Conservation (phyloP, 2,888 invertebrate genomes). For the Chironomus tentans region DNA sequence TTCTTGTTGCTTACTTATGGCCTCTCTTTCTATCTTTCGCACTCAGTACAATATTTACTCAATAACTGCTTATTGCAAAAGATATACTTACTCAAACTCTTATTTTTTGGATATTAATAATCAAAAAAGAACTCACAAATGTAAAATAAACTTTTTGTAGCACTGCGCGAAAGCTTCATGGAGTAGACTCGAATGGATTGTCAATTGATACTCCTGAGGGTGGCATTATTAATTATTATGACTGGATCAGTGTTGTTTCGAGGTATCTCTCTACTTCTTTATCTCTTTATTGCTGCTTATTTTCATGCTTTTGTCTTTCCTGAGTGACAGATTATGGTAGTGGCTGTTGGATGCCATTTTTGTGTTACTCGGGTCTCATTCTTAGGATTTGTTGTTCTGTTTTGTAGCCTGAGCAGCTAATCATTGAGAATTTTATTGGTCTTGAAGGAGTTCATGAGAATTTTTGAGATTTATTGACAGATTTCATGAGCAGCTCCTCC, state of each 20-base stretch:
- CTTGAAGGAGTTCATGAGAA: no score
- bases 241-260: constrained; percentile 47
- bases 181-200: constrained; percentile 41
- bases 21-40: background rate
- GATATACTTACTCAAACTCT: background rate
- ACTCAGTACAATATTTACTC: background rate
- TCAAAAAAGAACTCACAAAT: background rate
- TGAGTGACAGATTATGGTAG: background rate
- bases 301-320: background rate
- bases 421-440: no score
- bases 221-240: constrained; percentile 50
- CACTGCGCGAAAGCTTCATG: constrained; percentile 20
- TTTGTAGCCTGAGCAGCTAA: no score
- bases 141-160: constrained; percentile 5
- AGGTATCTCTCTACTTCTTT: constrained; percentile 39
- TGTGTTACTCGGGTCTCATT: no score
- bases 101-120: background rate
- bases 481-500: no score
- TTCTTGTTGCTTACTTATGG: background rate
- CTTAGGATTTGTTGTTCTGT: no score
- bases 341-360: background rate
- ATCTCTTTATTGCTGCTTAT: background rate
- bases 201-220: constrained; percentile 48
- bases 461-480: no score
- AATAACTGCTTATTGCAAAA: background rate